Base-by-base conservation (phyloP, 2,797 vertebrate species). In the Clamator glandarius region DNA sequence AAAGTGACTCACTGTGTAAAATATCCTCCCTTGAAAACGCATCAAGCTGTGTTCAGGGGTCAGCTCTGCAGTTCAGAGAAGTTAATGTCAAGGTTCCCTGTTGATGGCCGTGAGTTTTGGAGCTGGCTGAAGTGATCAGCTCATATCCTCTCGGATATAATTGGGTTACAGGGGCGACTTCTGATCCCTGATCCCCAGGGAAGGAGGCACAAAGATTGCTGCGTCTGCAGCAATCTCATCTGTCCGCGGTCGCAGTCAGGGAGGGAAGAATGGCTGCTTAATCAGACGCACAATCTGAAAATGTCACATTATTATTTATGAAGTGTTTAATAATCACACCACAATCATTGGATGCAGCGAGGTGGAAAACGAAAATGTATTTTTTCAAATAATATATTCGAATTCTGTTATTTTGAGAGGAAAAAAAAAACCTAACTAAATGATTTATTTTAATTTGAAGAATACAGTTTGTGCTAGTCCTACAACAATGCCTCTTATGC, bases 231-330 rank as follows among this genome's bases (percentile, higher is more conserved):
- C 58, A 87, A 93, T 94, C 94, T 97, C 90, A 73, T 93, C 95
- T 96, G 96, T 92, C 96, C 93, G 12, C 17, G 51, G 89, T 84
- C 0, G 4, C 95, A 90, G 96, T 20, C 90, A 72, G 86, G 78
- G 93, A 81, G 89, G 90, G 96, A 96, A 91, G 95, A 94, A 92
- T 44, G 73, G 95, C 83, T 90, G 87, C 90, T 91, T 96, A 93
- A 95, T 96, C 95, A 96, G 94, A 96, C 18, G 4, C 87, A 81
- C 87, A 69, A 89, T 92, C 86, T 82, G 90, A 95, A 97, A 97
- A 96, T 95, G 96, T 92, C 96, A 94, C 95, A 93, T 96, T 96
- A 91, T 96, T 97, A 96, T 97, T 97, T 97, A 97, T 96, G 97
- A 97, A 92, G 96, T 85, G 91, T 92, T 96, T 93, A 95, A 96